Evolutionary conservation across 2,888 invertebrate species (phyloP), one percentile per base, ranked within the genome.

Genomic region (Sinohyriopsis cumingii): DNA sequence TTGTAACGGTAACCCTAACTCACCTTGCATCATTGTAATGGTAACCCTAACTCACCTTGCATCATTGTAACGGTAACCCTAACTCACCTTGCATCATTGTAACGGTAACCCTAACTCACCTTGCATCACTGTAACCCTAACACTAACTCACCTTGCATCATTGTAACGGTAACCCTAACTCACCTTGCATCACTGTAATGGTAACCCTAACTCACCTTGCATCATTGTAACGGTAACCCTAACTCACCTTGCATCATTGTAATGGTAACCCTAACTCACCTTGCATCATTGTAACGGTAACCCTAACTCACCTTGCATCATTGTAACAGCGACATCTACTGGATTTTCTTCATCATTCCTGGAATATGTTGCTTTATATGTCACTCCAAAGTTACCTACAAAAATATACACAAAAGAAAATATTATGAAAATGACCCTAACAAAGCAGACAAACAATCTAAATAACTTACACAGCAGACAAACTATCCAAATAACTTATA

Each of bases 21-120:
- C 72, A 88, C 88, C 87, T 82, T 87, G 87, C 59, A 89, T 67
- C 28, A 86, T 84, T 78, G 88, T 89, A 15, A 86, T n/a, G n/a
- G n/a, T n/a, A n/a, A n/a, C n/a, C n/a, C n/a, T n/a, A n/a, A n/a
- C n/a, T 63, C 72, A 88, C 88, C 87, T 82, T 87, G 87, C 59
- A 89, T 67, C 28, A 86, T 84, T 78, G 88, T 89, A 15, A 86
- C 83, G n/a, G n/a, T n/a, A n/a, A n/a, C n/a, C n/a, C n/a, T n/a
- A n/a, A n/a, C n/a, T 63, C 72, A 88, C 88, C 87, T 82, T 87
- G 87, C 59, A 89, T 67, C 28, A 86, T 84, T 78, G 88, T 89
- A 15, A 86, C 83, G n/a, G n/a, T n/a, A n/a, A n/a, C n/a, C n/a
- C n/a, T n/a, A n/a, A n/a, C n/a, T 63, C 72, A 88, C 88, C 87